Percentiles rank a stretch among this genome's conserved stretches.
phyloP scores from a whole-genome alignment of 92 coral and sea anemone genomes.

The Bergia sp. region DNA sequence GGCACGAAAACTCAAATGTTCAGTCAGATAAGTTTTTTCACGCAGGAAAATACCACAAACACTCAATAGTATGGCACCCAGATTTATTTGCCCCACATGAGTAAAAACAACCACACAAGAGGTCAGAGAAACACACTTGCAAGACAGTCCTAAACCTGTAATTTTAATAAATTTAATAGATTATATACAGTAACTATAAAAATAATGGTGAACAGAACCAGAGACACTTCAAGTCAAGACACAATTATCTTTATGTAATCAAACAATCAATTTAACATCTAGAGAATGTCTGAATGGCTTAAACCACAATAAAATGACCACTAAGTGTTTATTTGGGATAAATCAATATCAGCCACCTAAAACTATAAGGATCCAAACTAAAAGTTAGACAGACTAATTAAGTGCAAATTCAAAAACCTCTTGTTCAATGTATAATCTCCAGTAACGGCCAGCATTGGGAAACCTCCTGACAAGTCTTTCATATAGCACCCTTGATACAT shows the following conservation, averaged over 20 bases:
- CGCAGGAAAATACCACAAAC: constrained; percentile 31
- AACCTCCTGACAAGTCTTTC: constrained; percentile 94
- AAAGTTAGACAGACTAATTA: constrained; percentile 44
- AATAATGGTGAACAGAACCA: not conserved
- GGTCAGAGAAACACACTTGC: constrained; percentile 43
- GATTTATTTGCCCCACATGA: constrained; percentile 39
- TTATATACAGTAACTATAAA: not conserved
- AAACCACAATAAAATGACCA: not conserved
- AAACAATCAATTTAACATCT: not conserved
- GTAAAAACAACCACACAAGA: constrained; percentile 39
- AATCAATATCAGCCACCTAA: not conserved
- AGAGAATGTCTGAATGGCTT: not conserved
- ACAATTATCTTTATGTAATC: not conserved
- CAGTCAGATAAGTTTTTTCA: not conserved
- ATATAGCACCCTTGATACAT: constrained; percentile 80
- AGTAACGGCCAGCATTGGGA: constrained; percentile 96
- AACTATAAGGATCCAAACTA: constrained; percentile 1
- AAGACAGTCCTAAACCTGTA: constrained; percentile 28
- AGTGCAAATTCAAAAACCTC: constrained; percentile 93
- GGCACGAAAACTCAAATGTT: not conserved
- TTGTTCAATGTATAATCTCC: constrained; percentile 99
- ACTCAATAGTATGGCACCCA: constrained; percentile 36
- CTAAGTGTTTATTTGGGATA: no score
- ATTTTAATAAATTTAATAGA: constrained; percentile 23
- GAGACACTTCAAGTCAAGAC: not conserved